Conservation (phyloP, 2,797 vertebrate species). For the Microctenopoma lineatum region DNA sequence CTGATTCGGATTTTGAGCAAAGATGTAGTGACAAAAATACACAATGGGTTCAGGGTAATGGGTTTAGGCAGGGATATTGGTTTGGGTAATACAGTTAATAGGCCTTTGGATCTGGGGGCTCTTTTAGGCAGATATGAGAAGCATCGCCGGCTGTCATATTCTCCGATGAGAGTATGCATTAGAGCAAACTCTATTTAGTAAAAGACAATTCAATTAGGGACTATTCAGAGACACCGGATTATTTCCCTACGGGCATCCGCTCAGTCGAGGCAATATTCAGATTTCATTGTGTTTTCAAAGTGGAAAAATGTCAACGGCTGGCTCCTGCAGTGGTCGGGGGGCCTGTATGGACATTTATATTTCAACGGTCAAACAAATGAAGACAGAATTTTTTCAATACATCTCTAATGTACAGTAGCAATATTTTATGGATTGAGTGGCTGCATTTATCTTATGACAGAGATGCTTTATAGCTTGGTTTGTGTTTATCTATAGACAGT, state of each 20-base stretch:
- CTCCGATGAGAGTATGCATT: constrained; percentile 91
- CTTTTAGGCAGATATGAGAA: constrained; percentile 87
- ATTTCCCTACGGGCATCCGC: constrained; percentile 86
- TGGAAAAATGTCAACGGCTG: constrained; percentile 81
- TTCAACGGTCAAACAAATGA: constrained; percentile 81
- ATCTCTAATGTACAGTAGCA: constrained; percentile 74
- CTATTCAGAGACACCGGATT: constrained; percentile 84
- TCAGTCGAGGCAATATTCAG: constrained; percentile 85
- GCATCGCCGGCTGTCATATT: constrained; percentile 86
- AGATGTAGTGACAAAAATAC: constrained; percentile 83
- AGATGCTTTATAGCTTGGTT: constrained; percentile 37
- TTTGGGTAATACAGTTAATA: constrained; percentile 92
- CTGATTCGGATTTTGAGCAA: constrained; percentile 82
- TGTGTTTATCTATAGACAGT: constrained; percentile 44
- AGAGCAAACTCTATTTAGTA: constrained; percentile 93
- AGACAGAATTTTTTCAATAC: constrained; percentile 80
- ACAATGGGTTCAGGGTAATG: constrained; percentile 89
- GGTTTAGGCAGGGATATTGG: constrained; percentile 91
- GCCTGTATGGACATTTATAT: constrained; percentile 79
- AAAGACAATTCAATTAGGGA: constrained; percentile 95
- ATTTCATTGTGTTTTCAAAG: constrained; percentile 88
- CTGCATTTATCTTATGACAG: constrained; percentile 68
- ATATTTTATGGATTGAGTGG: constrained; percentile 70
- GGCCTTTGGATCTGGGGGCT: constrained; percentile 85
- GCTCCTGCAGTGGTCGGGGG: constrained; percentile 70